Evolutionary conservation across 1,140 invertebrate species (phyloP), one percentile per base, ranked within the genome.

Genomic region (Drosophila sp.): DNA sequence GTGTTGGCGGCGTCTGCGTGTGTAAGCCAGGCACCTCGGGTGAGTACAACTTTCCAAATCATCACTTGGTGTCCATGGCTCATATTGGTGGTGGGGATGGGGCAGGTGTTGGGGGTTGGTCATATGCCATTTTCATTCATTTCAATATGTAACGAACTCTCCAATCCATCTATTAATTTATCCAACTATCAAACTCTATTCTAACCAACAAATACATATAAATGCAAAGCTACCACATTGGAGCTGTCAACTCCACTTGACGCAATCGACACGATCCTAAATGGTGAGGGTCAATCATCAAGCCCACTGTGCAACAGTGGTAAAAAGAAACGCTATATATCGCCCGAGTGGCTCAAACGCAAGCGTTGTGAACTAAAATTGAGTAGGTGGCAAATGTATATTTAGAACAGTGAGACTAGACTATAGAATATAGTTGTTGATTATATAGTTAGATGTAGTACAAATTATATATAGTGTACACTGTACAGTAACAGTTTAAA

Each of bases 1-100:
- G 91, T 53, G 64, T 92, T 38, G 83, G 70, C 73, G 90, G 91
- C 72, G 93, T 94, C 18, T 96, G 95, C 83, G 91, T 94, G 27
- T 96, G 95, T 81, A 93, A 94, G 61, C 92, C 94, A 40, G 95
- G 94, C 41, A 96, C 93, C 90, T 93, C 93, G 70, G 96, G 96
- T 61, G 93, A 91, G 90, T 86, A 38, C 0, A 38, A 18, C 50
- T 1, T 41, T 43, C 9, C 43, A 4, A 4, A 29, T 14, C 8
- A 29, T 0, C 8, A 16, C 5, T 7, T 7, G 25, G 46, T 6
- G 36, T 27, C 11, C 14, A 34, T 25, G 53, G 58, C 69, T 67
- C 14, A 65, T 43, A 2, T 45, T 36, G n/a, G 8, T 51, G 63
- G 73, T 50, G 7, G 21, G 43, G 48, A 51, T 34, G 13, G 45